Evolutionary conservation across 1,140 invertebrate species (phyloP).

Genomic region (Micrasema longulum): DNA sequence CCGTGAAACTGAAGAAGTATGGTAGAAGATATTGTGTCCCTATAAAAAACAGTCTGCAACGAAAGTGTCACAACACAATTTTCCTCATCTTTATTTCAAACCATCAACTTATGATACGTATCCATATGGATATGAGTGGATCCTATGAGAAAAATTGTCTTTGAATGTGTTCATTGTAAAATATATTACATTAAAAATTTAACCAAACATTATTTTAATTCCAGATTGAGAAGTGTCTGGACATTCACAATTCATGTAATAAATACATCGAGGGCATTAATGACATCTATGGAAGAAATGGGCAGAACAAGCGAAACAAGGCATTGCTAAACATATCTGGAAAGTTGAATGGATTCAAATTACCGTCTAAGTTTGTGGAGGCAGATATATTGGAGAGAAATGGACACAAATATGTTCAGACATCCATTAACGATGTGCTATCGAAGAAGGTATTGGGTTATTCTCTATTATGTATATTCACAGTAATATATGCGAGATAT

Average conservation of each 20-base stretch:
- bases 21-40: too few relatives aligned
- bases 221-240: conserved; percentile 44
- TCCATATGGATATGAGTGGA: too few relatives aligned
- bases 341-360: conserved; percentile 36
- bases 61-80: too few relatives aligned
- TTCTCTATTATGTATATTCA: too few relatives aligned
- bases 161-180: too few relatives aligned
- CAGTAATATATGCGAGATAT: too few relatives aligned
- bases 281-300: conserved; percentile 5
- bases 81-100: too few relatives aligned
- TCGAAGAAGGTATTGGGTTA: conserved; percentile 34
- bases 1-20: too few relatives aligned
- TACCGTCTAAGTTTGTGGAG: conserved; percentile 29
- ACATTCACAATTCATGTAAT: conserved; percentile 29
- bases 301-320: conserved; percentile 16
- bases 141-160: too few relatives aligned
- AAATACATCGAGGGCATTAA: conserved; percentile 24
- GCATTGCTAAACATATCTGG: conserved; percentile 36
- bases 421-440: conserved; percentile 45
- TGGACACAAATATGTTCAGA: conserved; percentile 38
- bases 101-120: too few relatives aligned
- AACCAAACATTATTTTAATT: not conserved
- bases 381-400: conserved; percentile 38
- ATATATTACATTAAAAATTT: not conserved
- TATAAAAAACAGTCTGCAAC: too few relatives aligned